phyloP scores from a whole-genome alignment of 2,113 vertebrate genomes.

The Lophura nycthemera region DNA sequence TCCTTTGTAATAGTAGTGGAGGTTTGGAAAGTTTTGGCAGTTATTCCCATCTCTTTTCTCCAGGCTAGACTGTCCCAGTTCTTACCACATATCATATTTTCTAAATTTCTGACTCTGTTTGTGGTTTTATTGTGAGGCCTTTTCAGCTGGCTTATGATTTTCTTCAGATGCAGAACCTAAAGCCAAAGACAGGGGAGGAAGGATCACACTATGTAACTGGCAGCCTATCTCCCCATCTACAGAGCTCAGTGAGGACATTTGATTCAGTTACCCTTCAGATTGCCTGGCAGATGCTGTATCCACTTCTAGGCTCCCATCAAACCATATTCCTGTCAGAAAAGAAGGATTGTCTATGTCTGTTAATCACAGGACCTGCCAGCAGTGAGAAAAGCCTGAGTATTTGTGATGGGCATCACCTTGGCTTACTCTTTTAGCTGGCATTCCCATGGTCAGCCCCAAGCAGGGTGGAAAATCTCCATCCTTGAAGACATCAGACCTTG shows the following conservation, averaged over 20 bases:
- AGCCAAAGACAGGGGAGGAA: not conserved
- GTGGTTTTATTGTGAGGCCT: accelerated
- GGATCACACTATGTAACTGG: no score
- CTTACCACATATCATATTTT: not conserved
- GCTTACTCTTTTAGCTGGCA: not conserved
- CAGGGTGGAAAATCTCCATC: not conserved
- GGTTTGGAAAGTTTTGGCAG: not conserved
- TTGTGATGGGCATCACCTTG: not conserved
- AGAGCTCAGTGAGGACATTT: not conserved
- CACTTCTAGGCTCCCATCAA: not conserved
- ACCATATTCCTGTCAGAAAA: not conserved
- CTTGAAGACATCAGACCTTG: not conserved
- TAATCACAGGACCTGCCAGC: not conserved
- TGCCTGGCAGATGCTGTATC: not conserved
- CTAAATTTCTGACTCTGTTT: not conserved
- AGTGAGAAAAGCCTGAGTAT: not conserved
- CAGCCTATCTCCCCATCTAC: not conserved
- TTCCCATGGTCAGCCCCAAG: no score
- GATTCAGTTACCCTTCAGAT: not conserved
- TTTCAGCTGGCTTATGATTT: not conserved
- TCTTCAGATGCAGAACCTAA: not conserved
- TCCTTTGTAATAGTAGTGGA: not conserved
- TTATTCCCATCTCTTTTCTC: not conserved
- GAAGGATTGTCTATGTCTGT: not conserved
- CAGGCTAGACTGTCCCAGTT: not conserved